A percentile compares a stretch with the other conserved stretches of the same genome.
phyloP scores from a whole-genome alignment of 1,140 invertebrate genomes.

The Ooceraea biroi region DNA sequence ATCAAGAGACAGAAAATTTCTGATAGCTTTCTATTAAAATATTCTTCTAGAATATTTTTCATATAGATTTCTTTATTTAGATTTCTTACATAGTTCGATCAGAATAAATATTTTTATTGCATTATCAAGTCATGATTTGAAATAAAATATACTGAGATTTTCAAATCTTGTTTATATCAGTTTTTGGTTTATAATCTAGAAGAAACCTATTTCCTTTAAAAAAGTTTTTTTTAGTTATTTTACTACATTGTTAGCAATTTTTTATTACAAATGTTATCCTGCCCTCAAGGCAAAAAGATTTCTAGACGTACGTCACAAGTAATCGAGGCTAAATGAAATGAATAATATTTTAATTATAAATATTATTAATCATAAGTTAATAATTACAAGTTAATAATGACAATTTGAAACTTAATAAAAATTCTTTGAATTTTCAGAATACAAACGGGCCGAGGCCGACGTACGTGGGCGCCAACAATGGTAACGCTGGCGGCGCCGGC shows the following conservation, averaged over 20 bases:
- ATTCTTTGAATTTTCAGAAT: conserved; percentile 78
- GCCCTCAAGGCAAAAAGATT: not conserved
- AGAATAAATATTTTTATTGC: conserved; percentile 5
- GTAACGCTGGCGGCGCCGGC: conserved; percentile 81
- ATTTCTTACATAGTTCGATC: too few species aligned
- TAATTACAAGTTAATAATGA: too few species aligned
- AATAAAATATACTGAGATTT: not conserved
- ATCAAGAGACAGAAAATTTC: too few species aligned
- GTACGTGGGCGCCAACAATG: conserved; percentile 85
- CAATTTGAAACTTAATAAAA: not conserved
- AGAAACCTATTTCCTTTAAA: too few species aligned
- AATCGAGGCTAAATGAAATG: too few species aligned
- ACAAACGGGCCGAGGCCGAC: conserved; percentile 84
- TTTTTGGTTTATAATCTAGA: too few species aligned
- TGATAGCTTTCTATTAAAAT: not conserved
- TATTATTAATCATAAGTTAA: too few species aligned
- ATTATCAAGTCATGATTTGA: not conserved
- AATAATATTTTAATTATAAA: too few species aligned
- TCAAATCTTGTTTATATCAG: too few species aligned
- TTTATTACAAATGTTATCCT: not conserved
- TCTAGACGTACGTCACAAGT: not conserved
- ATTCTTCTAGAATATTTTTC: not conserved
- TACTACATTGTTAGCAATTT: not conserved
- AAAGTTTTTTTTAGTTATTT: not conserved
- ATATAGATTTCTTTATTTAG: not conserved